Percentiles rank a stretch among this genome's conserved stretches.
These are phyloP conservation scores for Lepidochrysops patricia DNA, from an alignment of 2,888 invertebrate genomes.

Conservation along the genomic window DNA sequence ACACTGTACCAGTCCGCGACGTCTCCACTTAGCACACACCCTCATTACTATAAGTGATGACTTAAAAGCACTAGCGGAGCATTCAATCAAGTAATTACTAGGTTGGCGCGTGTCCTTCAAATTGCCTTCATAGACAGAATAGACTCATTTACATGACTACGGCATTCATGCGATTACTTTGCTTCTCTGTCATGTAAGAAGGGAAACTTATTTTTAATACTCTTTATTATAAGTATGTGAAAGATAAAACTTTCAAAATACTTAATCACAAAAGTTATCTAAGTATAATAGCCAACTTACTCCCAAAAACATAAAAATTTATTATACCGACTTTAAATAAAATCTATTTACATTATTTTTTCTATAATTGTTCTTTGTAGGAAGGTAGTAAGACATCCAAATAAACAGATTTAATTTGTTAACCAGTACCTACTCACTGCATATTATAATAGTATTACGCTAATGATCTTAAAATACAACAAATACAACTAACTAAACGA, in stretches of 20 bases:
- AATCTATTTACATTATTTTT: no score
- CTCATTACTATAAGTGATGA: slow-evolving; percentile 71
- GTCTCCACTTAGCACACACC: slow-evolving; percentile 58
- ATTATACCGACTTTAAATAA: no score
- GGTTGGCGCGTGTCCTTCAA: slow-evolving; percentile 41
- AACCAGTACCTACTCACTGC: neutral
- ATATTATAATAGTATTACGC: neutral
- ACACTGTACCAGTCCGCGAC: slow-evolving; percentile 46
- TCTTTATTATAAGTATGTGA: neutral
- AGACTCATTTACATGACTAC: slow-evolving; percentile 2
- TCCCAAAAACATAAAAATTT: no score
- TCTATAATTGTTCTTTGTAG: no score
- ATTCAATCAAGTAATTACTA: slow-evolving; percentile 72
- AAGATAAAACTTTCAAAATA: no score
- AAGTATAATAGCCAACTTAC: no score
- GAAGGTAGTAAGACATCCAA: no score
- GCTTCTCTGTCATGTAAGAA: no score
- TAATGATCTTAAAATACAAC: neutral
- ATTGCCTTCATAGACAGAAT: slow-evolving; percentile 20
- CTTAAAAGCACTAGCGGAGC: slow-evolving; percentile 64
- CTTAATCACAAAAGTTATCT: no score
- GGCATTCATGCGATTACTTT: neutral
- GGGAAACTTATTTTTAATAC: neutral
- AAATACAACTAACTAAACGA: neutral
- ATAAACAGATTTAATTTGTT: no score